Conservation (phyloP, 2,113 vertebrate species). For the Urocynchramus pylzowi region DNA sequence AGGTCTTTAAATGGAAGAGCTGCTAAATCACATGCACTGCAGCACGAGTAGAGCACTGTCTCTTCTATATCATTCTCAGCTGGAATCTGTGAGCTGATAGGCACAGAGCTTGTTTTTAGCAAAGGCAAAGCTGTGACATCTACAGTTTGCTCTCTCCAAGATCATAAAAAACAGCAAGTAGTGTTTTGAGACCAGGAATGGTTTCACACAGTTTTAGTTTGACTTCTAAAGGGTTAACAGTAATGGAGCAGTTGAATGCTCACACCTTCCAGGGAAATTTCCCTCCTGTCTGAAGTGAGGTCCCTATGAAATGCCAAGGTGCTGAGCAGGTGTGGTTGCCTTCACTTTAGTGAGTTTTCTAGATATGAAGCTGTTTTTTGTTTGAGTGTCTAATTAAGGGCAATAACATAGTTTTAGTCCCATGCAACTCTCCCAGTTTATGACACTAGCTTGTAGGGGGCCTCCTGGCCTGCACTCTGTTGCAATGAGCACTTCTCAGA, state of each 20-base stretch:
- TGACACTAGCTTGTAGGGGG: not conserved
- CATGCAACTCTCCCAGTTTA: not conserved
- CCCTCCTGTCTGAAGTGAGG: not conserved
- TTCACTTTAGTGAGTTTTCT: not conserved
- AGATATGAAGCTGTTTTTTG: not conserved
- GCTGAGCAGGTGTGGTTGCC: not conserved
- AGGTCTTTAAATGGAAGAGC: constrained; percentile 34
- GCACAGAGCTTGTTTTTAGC: not conserved
- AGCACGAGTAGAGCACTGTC: not conserved
- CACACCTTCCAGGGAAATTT: not conserved
- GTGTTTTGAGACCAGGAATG: not conserved
- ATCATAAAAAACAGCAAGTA: not conserved
- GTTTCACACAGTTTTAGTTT: not conserved
- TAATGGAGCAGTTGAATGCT: not conserved
- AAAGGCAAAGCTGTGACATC: not conserved
- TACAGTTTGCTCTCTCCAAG: not conserved
- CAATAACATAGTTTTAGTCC: not conserved
- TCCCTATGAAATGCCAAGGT: not conserved
- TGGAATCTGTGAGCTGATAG: not conserved
- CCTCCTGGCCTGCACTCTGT: not conserved
- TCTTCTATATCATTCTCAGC: not conserved
- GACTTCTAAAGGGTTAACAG: not conserved
- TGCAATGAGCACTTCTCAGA: not conserved
- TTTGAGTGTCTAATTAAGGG: not conserved
- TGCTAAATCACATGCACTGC: constrained; percentile 7